Percentiles rank a stretch among this genome's conserved stretches.
phyloP scores from a whole-genome alignment of 2,797 vertebrate genomes.

The Pelodytes ibericus region DNA sequence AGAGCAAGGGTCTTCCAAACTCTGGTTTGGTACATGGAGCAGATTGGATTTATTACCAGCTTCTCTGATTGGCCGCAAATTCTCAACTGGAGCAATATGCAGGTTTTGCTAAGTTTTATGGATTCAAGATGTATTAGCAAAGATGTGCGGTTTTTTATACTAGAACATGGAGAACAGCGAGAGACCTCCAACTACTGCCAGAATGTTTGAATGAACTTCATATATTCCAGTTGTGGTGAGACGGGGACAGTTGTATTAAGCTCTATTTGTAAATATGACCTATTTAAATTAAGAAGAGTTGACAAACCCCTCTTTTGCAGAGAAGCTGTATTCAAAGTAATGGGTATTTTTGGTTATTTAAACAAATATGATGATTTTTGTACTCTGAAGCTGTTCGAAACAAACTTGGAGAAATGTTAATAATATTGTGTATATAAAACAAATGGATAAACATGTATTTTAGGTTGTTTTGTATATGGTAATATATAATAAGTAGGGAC shows the following conservation, averaged over 20 bases:
- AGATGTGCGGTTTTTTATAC: conserved; percentile 60
- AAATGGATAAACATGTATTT: too few species aligned
- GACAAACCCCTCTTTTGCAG: background rate
- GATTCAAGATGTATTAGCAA: conserved; percentile 57
- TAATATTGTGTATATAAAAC: too few species aligned
- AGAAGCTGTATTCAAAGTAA: too few species aligned
- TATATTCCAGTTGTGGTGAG: conserved; percentile 52
- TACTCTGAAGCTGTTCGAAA: too few species aligned
- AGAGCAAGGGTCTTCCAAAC: conserved; percentile 53
- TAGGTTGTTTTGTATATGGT: too few species aligned
- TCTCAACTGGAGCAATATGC: conserved; percentile 23
- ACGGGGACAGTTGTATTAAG: conserved; percentile 44
- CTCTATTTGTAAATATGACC: conserved; percentile 4
- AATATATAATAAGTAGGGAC: too few species aligned
- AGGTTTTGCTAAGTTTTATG: conserved; percentile 51
- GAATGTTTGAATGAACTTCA: too few species aligned
- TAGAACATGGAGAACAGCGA: conserved; percentile 54
- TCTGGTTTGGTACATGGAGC: conserved; percentile 38
- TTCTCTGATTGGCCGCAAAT: conserved; percentile 29
- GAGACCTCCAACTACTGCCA: conserved; percentile 22
- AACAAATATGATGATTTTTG: too few species aligned
- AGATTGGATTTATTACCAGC: conserved; percentile 27
- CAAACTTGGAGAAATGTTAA: too few species aligned
- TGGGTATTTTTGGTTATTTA: too few species aligned
- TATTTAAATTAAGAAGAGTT: background rate